These are phyloP conservation scores for Hippocampus kuda DNA, from an alignment of 2,797 vertebrate species.

Conservation along the genomic window DNA sequence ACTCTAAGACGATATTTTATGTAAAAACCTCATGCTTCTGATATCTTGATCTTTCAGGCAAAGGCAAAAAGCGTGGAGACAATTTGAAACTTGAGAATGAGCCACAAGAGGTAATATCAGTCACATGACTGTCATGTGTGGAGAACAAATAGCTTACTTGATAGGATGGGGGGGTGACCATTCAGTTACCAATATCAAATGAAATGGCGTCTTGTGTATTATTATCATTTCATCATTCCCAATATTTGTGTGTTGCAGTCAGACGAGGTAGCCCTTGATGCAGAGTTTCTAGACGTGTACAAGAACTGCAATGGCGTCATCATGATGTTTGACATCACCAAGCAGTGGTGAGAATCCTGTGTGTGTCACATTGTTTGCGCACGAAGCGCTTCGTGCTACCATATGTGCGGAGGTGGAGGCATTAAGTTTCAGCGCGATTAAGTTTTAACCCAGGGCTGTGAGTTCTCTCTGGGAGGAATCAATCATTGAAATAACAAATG, in stretches of 20 bases:
- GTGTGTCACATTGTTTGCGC: slow-evolving; percentile 3
- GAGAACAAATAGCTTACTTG: slow-evolving; percentile 10
- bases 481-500: background rate
- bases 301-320: slow-evolving; percentile 96
- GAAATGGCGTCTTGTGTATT: background rate
- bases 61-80: slow-evolving; percentile 87
- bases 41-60: slow-evolving; percentile 68
- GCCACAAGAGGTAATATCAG: slow-evolving; percentile 83
- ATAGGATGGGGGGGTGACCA: slow-evolving; percentile 17
- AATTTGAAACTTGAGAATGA: slow-evolving; percentile 94
- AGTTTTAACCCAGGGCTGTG: background rate
- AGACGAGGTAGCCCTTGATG: slow-evolving; percentile 92
- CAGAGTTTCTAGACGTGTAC: slow-evolving; percentile 96
- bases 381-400: slow-evolving; percentile 26
- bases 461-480: background rate
- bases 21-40: slow-evolving; percentile 1
- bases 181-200: background rate
- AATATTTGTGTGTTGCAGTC: slow-evolving; percentile 57
- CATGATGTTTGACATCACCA: slow-evolving; percentile 99
- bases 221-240: background rate
- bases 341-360: slow-evolving; percentile 80
- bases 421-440: slow-evolving; percentile 31
- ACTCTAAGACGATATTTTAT: background rate
- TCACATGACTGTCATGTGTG: slow-evolving; percentile 40
- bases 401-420: slow-evolving; percentile 41